Conservation (phyloP, 2,113 vertebrate species). For the Leptobrachium ailaonicum region DNA sequence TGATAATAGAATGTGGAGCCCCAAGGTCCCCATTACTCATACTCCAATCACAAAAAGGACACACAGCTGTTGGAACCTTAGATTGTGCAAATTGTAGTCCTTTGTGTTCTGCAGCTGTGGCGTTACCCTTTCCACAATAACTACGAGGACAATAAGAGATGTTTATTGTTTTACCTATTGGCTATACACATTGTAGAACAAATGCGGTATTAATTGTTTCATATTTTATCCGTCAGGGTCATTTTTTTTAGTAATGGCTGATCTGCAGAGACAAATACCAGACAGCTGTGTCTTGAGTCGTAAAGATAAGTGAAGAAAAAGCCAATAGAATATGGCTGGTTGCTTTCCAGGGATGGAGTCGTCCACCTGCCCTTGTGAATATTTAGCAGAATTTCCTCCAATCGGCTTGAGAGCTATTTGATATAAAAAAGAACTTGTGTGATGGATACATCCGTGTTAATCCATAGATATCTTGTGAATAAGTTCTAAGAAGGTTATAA, state of each 20-base stretch:
- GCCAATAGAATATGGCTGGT: conserved; percentile 53
- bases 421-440: neutral
- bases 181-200: conserved; percentile 55
- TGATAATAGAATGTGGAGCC: conserved; percentile 58
- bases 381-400: conserved; percentile 33
- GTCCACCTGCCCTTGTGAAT: conserved; percentile 59
- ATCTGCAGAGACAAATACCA: conserved; percentile 45
- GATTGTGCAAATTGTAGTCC: conserved; percentile 52
- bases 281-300: conserved; percentile 61
- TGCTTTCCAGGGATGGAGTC: conserved; percentile 51
- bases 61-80: conserved; percentile 55
- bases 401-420: conserved; percentile 1
- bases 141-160: conserved; percentile 57
- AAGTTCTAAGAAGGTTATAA: conserved; percentile 6
- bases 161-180: conserved; percentile 60
- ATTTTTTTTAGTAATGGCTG: conserved; percentile 59
- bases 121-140: conserved; percentile 62
- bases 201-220: conserved; percentile 58
- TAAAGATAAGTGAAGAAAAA: conserved; percentile 56
- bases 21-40: conserved; percentile 49
- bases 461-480: conserved; percentile 13
- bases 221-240: conserved; percentile 65
- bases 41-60: conserved; percentile 51
- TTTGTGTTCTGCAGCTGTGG: conserved; percentile 66
- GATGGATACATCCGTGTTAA: conserved; percentile 6